Conservation (phyloP, 2,113 vertebrate genomes). For the Bujurquina vittata region DNA sequence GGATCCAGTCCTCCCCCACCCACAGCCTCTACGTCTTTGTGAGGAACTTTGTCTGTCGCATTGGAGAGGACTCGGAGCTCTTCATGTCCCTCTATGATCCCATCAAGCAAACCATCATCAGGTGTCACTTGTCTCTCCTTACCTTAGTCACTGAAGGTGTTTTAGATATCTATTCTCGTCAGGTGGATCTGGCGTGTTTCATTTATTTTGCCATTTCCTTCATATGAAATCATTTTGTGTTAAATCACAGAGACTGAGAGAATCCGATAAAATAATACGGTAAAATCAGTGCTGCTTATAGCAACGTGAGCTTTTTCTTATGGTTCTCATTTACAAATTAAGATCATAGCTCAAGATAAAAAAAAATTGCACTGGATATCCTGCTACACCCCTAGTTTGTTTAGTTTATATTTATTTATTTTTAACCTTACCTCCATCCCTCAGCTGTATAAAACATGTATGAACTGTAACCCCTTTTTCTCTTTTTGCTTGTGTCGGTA, state of each 20-base stretch:
- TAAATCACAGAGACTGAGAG: background rate
- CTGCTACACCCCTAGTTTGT: background rate
- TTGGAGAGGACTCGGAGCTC: slow-evolving; percentile 96
- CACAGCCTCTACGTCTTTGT: slow-evolving; percentile 97
- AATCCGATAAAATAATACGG: background rate
- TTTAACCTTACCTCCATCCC: background rate
- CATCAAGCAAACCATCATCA: slow-evolving; percentile 89
- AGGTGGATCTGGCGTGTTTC: background rate
- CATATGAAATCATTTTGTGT: background rate
- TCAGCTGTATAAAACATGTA: background rate
- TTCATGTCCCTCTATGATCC: slow-evolving; percentile 98
- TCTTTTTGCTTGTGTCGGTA: background rate
- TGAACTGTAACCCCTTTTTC: background rate
- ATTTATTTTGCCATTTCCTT: background rate
- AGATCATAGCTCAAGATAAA: background rate
- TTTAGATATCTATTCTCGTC: background rate
- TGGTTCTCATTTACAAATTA: background rate
- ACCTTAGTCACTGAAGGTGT: accelerated
- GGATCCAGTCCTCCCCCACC: slow-evolving; percentile 92
- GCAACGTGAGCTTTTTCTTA: accelerated
- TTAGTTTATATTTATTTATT: background rate
- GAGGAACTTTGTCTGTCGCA: slow-evolving; percentile 96
- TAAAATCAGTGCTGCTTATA: background rate
- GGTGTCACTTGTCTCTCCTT: slow-evolving; percentile 70
- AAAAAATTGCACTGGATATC: background rate